Conservation (phyloP, 2,888 invertebrate genomes). For the Ochlodes sylvanus region DNA sequence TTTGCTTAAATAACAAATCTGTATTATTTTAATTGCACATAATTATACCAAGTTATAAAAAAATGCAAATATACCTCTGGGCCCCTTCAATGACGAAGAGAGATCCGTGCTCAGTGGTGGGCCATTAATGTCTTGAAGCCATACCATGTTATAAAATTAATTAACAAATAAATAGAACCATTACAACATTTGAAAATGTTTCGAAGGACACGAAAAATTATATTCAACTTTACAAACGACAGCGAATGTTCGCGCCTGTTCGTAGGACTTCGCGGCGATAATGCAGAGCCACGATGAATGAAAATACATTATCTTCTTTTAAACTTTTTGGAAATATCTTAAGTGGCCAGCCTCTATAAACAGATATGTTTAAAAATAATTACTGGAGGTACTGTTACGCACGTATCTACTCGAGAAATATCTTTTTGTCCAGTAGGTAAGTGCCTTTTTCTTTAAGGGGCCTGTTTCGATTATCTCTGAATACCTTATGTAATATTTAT, state of each 20-base stretch:
- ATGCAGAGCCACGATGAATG: neutral
- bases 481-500: neutral
- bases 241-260: neutral
- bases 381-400: slow-evolving; percentile 11
- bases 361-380: slow-evolving; percentile 19
- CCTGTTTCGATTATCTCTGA: neutral
- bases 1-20: too few relatives aligned
- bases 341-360: slow-evolving; percentile 22
- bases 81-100: too few relatives aligned
- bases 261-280: neutral
- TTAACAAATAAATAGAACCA: neutral
- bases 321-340: slow-evolving; percentile 28
- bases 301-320: slow-evolving; percentile 16
- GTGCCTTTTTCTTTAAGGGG: neutral
- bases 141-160: neutral
- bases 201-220: too few relatives aligned
- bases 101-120: too few relatives aligned
- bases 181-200: neutral
- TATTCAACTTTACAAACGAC: neutral
- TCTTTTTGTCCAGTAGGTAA: slow-evolving; percentile 5
- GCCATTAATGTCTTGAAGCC: too few relatives aligned
- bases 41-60: neutral
- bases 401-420: neutral
- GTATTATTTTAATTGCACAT: too few relatives aligned
- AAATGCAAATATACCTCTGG: too few relatives aligned